Evolutionary conservation across 2,888 invertebrate genomes (phyloP).

Genomic region (Tipula lateralis): DNA sequence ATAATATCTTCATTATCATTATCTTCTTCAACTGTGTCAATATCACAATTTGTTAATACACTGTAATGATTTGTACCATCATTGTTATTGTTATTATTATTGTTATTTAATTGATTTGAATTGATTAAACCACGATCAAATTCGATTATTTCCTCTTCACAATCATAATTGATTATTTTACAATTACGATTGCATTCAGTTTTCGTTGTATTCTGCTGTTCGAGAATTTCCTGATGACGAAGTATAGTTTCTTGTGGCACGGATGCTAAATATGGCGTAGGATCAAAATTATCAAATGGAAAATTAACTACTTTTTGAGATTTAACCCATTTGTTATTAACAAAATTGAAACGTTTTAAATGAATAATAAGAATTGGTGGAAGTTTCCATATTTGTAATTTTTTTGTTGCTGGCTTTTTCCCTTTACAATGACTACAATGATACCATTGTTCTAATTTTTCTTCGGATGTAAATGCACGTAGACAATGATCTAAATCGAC

Average conservation of each 20-base stretch:
- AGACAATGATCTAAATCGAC: constrained; percentile 81
- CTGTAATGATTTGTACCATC: not conserved
- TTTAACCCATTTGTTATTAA: constrained; percentile 89
- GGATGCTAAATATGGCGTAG: constrained; percentile 77
- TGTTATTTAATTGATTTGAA: constrained; percentile 31
- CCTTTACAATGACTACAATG: constrained; percentile 79
- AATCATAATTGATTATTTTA: constrained; percentile 36
- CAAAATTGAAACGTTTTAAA: constrained; percentile 85
- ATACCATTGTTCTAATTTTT: constrained; percentile 79
- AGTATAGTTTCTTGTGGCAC: constrained; percentile 73
- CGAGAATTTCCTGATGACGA: constrained; percentile 57
- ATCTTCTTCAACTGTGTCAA: constrained; percentile 32
- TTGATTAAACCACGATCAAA: constrained; percentile 32
- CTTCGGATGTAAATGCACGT: constrained; percentile 82
- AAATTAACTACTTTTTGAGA: constrained; percentile 90
- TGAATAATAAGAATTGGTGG: constrained; percentile 91
- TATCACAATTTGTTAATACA: constrained; percentile 5
- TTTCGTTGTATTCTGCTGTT: constrained; percentile 36
- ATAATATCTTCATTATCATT: constrained; percentile 31
- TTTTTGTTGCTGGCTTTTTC: constrained; percentile 81
- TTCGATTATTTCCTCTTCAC: constrained; percentile 35
- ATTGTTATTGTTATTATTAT: constrained; percentile 20
- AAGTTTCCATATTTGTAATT: constrained; percentile 84
- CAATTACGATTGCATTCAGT: constrained; percentile 31
- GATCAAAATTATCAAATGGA: constrained; percentile 80